These are phyloP conservation scores for Congeria kusceri DNA, from an alignment of 2,888 invertebrate species.

Conservation along the genomic window DNA sequence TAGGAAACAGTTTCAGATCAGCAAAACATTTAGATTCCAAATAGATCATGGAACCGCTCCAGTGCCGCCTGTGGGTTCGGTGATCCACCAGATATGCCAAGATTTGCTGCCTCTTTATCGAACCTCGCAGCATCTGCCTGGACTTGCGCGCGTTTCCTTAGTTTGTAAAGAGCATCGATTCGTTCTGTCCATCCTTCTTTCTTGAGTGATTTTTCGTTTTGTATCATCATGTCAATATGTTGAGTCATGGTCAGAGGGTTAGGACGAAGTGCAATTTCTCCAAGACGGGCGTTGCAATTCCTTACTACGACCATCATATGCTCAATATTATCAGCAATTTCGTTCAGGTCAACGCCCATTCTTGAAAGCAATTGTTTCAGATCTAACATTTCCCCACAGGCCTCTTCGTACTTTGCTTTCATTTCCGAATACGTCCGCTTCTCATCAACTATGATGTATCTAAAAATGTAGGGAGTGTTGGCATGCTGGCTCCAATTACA, in stretches of 20 bases:
- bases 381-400: not conserved
- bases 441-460: slow-evolving; percentile 6
- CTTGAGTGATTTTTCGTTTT: not conserved
- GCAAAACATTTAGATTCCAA: too few relatives aligned
- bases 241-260: slow-evolving; percentile 3
- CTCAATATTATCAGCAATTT: not conserved
- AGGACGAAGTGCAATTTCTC: not conserved
- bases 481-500: slow-evolving; percentile 46
- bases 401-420: not conserved
- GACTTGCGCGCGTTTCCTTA: too few relatives aligned
- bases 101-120: too few relatives aligned
- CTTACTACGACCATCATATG: not conserved
- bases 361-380: not conserved
- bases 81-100: too few relatives aligned
- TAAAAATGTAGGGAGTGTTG: slow-evolving; percentile 33
- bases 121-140: too few relatives aligned
- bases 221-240: not conserved
- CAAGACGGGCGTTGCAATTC: not conserved
- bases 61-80: too few relatives aligned
- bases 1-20: too few relatives aligned
- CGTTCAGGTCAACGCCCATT: not conserved
- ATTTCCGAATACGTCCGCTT: slow-evolving; percentile 61
- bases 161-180: not conserved
- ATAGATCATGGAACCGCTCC: too few relatives aligned
- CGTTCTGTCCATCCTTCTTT: not conserved